These are phyloP conservation scores for Hephaestus fuliginosus DNA, from an alignment of 2,797 vertebrate genomes.

Conservation along the genomic window DNA sequence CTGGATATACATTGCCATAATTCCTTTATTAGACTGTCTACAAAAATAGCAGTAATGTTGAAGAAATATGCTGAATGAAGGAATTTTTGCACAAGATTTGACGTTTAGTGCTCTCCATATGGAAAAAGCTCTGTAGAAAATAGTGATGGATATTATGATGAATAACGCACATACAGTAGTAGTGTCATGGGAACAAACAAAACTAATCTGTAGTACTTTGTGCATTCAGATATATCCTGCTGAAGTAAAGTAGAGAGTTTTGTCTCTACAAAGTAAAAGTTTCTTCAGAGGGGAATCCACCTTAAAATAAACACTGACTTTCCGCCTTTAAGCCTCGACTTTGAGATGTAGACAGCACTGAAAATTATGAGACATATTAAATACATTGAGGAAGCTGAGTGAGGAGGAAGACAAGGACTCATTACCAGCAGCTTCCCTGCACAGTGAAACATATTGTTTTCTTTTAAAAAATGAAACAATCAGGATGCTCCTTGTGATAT, in stretches of 20 bases:
- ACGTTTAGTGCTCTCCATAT: neutral
- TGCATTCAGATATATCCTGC: constrained; percentile 21
- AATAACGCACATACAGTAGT: neutral
- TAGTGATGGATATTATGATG: neutral
- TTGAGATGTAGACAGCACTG: neutral
- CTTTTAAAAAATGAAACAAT: neutral
- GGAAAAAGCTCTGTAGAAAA: neutral
- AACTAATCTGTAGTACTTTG: neutral
- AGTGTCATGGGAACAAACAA: neutral
- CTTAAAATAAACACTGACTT: neutral
- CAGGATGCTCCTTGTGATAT: neutral
- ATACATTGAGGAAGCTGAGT: constrained; percentile 13
- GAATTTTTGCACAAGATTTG: neutral
- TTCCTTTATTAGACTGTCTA: neutral
- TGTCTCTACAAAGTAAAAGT: neutral
- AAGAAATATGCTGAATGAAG: constrained; percentile 13
- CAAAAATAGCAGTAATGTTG: constrained; percentile 6
- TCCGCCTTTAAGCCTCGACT: neutral
- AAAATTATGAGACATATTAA: constrained; percentile 11
- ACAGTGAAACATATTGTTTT: neutral
- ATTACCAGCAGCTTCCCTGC: constrained; percentile 13
- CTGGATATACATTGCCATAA: neutral
- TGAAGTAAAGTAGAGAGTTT: neutral
- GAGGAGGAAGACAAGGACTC: neutral
- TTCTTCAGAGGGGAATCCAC: neutral